Evolutionary conservation across 2,113 vertebrate genomes (phyloP).

Genomic region (Anarhynchus alexandrinus): DNA sequence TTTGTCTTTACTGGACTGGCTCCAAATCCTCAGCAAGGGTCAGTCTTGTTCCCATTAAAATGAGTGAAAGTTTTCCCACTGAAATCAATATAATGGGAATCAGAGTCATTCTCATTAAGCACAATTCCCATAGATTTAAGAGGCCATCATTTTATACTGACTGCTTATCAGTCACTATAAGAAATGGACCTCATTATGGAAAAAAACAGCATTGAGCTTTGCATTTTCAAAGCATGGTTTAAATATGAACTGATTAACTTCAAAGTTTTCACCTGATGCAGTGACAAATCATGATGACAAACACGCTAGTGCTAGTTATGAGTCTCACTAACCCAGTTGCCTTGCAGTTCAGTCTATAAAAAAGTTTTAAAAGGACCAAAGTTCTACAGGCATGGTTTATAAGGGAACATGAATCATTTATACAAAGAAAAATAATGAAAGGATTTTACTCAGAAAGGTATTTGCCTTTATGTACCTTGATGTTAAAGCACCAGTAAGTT

Average conservation of each 20-base stretch:
- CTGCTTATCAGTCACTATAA: slow-evolving; percentile 44
- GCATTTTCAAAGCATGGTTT: slow-evolving; percentile 17
- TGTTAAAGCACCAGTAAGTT: slow-evolving; percentile 8
- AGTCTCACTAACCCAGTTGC: background rate
- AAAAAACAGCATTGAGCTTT: slow-evolving; percentile 14
- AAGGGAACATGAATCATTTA: slow-evolving; percentile 5
- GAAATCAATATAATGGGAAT: slow-evolving; percentile 41
- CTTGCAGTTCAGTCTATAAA: background rate
- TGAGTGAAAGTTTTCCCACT: slow-evolving; percentile 35
- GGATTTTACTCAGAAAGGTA: slow-evolving; percentile 5
- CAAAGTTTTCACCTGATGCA: slow-evolving; percentile 22
- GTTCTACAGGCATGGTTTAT: background rate
- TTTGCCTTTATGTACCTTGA: slow-evolving; percentile 35
- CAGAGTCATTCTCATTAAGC: slow-evolving; percentile 19
- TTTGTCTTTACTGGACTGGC: background rate
- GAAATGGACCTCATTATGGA: slow-evolving; percentile 26
- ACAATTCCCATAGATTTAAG: slow-evolving; percentile 30
- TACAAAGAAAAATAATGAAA: slow-evolving; percentile 47
- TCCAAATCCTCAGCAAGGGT: slow-evolving; percentile 5
- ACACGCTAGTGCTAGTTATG: background rate
- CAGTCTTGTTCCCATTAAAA: background rate
- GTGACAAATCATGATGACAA: slow-evolving; percentile 38
- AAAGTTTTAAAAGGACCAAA: slow-evolving; percentile 2
- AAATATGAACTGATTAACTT: slow-evolving; percentile 52
- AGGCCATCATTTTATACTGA: slow-evolving; percentile 26